A percentile compares a stretch with the other conserved stretches of the same genome.
Evolutionary conservation across 2,888 invertebrate species (phyloP).

Genomic region (Oithona nana): DNA sequence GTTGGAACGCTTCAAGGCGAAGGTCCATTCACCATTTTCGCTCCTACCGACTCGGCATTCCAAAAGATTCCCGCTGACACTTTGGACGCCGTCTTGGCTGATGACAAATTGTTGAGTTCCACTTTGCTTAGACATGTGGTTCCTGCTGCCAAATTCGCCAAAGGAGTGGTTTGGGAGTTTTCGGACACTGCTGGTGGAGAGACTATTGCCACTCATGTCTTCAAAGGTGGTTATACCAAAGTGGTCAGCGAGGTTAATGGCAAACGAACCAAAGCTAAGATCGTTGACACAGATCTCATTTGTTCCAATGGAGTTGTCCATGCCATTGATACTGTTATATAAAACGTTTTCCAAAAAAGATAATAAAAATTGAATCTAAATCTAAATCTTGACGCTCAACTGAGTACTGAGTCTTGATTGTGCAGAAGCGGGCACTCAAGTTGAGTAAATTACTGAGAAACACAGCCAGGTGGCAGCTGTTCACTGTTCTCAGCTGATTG

Average conservation of each 20-base stretch:
- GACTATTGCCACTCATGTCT: not conserved
- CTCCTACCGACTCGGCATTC: slow-evolving; percentile 9
- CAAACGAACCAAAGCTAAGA: not conserved
- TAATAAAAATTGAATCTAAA: too few relatives aligned
- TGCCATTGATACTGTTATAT: slow-evolving; percentile 8
- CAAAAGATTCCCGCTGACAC: not conserved
- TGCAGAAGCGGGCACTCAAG: too few relatives aligned
- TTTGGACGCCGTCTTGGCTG: not conserved
- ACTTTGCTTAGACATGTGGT: slow-evolving; percentile 4
- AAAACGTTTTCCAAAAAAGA: too few relatives aligned
- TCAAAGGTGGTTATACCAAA: not conserved
- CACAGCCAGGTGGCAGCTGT: too few relatives aligned
- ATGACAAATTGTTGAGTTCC: not conserved
- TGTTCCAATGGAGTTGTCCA: slow-evolving; percentile 8
- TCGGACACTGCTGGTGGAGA: not conserved
- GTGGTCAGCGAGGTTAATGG: not conserved
- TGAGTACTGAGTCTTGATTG: too few relatives aligned
- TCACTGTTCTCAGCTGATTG: too few relatives aligned
- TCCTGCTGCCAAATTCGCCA: not conserved
- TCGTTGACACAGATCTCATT: not conserved
- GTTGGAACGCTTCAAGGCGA: not conserved
- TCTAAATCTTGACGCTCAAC: too few relatives aligned
- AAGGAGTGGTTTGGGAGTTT: not conserved
- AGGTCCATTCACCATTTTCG: slow-evolving; percentile 11
- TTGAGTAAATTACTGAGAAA: too few relatives aligned